These are phyloP conservation scores for Dromius quadrimaculatus DNA, from an alignment of 2,888 invertebrate genomes.

Conservation along the genomic window DNA sequence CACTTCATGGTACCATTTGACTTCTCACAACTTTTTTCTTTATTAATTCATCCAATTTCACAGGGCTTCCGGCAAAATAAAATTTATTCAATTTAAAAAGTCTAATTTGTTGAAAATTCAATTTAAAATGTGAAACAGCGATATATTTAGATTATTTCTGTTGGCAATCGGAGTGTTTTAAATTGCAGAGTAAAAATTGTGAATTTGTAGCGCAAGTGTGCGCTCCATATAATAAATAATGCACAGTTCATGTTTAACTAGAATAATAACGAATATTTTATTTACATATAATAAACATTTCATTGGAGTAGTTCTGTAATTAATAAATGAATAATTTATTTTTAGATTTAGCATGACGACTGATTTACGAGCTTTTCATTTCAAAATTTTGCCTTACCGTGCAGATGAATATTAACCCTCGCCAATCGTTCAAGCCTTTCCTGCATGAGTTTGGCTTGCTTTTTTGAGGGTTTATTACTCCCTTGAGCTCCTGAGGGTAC, in stretches of 20 bases:
- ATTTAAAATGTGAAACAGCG: conserved; percentile 12
- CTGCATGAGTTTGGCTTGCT: conserved; percentile 77
- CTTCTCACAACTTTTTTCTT: background rate
- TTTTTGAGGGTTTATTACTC: conserved; percentile 72
- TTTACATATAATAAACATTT: too few species aligned
- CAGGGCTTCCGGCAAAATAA: conserved; percentile 4
- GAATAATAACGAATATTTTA: too few species aligned
- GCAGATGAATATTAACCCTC: conserved; percentile 85
- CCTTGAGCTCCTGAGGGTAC: conserved; percentile 65
- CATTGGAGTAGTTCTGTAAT: too few species aligned
- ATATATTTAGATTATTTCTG: conserved; percentile 16
- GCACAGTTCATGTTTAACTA: too few species aligned
- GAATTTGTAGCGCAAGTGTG: conserved; percentile 4
- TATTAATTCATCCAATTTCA: background rate
- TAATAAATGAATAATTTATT: too few species aligned
- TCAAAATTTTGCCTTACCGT: conserved; percentile 80
- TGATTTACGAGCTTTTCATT: too few species aligned
- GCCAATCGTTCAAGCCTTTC: conserved; percentile 81
- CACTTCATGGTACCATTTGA: background rate
- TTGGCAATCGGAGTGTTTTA: conserved; percentile 10
- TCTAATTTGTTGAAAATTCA: conserved; percentile 13
- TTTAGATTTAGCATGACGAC: too few species aligned
- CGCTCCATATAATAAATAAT: background rate
- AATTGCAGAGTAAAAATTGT: too few species aligned
- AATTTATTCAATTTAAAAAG: conserved; percentile 1